Base-by-base conservation (phyloP, 2,888 invertebrate species). In the Standfussiana lucernea region DNA sequence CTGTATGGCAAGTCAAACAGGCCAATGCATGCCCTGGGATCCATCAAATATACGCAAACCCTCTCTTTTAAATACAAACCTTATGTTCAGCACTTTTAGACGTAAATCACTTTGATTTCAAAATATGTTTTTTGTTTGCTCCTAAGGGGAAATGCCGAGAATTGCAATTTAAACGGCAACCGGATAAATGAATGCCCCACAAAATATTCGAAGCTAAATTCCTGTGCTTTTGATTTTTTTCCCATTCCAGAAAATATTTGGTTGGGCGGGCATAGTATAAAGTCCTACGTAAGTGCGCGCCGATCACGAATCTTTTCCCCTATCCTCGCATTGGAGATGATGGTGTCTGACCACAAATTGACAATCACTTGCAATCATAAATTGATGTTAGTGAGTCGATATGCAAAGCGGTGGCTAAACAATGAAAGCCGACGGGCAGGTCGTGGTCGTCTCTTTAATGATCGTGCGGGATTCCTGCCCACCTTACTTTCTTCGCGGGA, bases 371-470 rank as follows among this genome's bases (percentile, higher is more conserved):
- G 91, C 88, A 90, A 91, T 91, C 88, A 92, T 88, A 89, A 90
- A 90, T 87, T 91, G 90, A 90, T 92, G 91, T 91, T 91, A 86
- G 90, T 90, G 88, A 91, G 89, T 84, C 87, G 88, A 91, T 92
- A 94, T 93, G 94, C 93, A 93, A 93, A 93, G 91, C 90, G 90
- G 85, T 92, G 90, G 90, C 89, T 91, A 92, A 94, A 95, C 95
- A 95, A 95, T 94, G 93, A 94, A 94, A 93, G 93, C 93, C 90
- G 94, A 92, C 91, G 89, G 91, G 92, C 93, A 93, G 92, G 93
- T 94, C 94, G 92, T 90, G 91, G 90, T 90, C 91, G 91, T 89
- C 90, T 90, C 89, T 91, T 92, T 93, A 93, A 93, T 93, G 92
- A 91, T 92, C 92, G 90, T 86, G 89, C 89, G 88, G 90, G 91